Evolutionary conservation across 2,113 vertebrate genomes (phyloP), one percentile per base, ranked within the genome.

Genomic region (Otolemur garnettii): DNA sequence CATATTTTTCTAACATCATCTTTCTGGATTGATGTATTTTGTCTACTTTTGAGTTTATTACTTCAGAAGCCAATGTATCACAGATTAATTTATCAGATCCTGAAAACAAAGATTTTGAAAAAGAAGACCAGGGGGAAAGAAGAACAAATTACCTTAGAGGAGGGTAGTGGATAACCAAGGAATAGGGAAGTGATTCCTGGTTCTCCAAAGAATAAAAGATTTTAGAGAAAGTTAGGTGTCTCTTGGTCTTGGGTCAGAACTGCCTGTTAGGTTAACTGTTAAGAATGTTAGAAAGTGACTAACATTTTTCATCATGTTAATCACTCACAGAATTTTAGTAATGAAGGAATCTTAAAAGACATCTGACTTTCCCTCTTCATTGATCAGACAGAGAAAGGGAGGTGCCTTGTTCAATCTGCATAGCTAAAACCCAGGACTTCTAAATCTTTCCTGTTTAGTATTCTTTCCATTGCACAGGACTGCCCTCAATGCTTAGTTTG

Each of bases 21-120:
- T 69, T 71, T 96, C 18, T 86, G 18, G 14, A 35, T 6, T 84
- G 11, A 91, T n/a, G 21, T 57, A 82, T 68, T 62, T 83, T 88
- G 19, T 88, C 71, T 59, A 85, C 11, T 68, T 88, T 90, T 81
- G 12, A 45, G 22, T 42, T 83, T 90, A 91, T 53, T 85, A 91
- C 14, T 72, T 68, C 45, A 91, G 24, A 87, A 92, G 11, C 10
- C 81, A 92, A 94, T 30, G 6, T n/a, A 83, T 28, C 35, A 57
- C 6, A 79, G 64, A 72, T 89, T 92, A 95, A 93, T 78, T 90
- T 81, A 87, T 50, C 71, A 81, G 35, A 85, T 57, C 69, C 6
- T 90, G 53, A 78, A 97, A 91, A 94, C 33, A 80, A 88, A 88
- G 42, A 84, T 33, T 92, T 89, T 86, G 45, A 91, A 5, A 72